Evolutionary conservation across 2,797 vertebrate species (phyloP).

Genomic region (Buceros bicornis): DNA sequence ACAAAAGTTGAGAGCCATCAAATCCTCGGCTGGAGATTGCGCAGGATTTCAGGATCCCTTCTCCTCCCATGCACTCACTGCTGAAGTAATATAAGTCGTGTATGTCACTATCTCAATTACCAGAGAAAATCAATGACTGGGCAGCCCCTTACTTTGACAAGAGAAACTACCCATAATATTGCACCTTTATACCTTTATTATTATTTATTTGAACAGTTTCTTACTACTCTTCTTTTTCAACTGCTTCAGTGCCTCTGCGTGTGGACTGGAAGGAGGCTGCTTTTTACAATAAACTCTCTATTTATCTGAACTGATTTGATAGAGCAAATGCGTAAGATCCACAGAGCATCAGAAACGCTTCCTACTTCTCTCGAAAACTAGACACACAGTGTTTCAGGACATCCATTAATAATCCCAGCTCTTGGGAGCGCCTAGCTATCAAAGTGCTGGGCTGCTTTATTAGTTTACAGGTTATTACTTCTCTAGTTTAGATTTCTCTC

Average conservation of each 20-base stretch:
- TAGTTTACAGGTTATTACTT: constrained; percentile 79
- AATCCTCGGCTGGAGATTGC: neutral
- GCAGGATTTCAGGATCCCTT: constrained; percentile 9
- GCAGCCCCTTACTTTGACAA: neutral
- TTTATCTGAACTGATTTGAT: constrained; percentile 12
- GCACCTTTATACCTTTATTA: constrained; percentile 18
- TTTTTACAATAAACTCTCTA: neutral
- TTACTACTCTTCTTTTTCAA: neutral
- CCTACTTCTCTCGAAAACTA: neutral
- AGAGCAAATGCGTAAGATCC: neutral
- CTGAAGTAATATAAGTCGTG: neutral
- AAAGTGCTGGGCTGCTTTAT: constrained; percentile 70
- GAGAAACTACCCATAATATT: neutral
- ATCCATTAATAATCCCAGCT: constrained; percentile 65
- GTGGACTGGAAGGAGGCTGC: neutral
- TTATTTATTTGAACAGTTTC: neutral
- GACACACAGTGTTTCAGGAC: constrained; percentile 41
- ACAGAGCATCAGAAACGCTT: constrained; percentile 31
- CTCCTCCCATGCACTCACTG: neutral
- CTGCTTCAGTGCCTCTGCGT: neutral
- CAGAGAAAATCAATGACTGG: constrained; percentile 26
- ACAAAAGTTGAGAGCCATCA: neutral
- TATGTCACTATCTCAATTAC: constrained; percentile 7
- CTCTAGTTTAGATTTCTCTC: constrained; percentile 69
- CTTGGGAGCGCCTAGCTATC: constrained; percentile 40